Evolutionary conservation across 92 coral and sea anemone genomes (phyloP).

Genomic region (Siderastrea siderea): DNA sequence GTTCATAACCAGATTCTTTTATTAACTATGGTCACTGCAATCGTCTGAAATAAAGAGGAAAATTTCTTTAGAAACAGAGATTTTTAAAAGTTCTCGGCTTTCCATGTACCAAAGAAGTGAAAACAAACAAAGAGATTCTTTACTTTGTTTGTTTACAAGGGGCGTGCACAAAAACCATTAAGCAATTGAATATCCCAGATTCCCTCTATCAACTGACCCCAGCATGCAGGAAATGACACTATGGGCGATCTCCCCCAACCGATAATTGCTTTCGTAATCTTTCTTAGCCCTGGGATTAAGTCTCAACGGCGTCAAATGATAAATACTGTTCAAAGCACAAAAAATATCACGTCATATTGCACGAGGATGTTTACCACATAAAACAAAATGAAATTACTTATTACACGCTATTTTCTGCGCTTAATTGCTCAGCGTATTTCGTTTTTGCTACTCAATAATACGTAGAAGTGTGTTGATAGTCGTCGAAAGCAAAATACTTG

Average conservation of each 20-base stretch:
- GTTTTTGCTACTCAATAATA: constrained; percentile 25
- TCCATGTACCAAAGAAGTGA: not conserved
- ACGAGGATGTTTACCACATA: not conserved
- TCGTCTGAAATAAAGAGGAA: too few relatives aligned
- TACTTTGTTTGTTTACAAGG: constrained; percentile 24
- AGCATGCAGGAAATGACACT: constrained; percentile 45
- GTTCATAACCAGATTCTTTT: too few relatives aligned
- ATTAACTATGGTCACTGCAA: too few relatives aligned
- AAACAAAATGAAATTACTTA: not conserved
- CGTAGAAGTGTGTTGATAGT: constrained; percentile 40
- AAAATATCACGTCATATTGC: constrained; percentile 20
- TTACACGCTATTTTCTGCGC: constrained; percentile 3
- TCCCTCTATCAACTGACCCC: constrained; percentile 28
- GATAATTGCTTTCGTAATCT: constrained; percentile 44
- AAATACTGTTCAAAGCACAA: not conserved
- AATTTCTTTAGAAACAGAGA: too few relatives aligned
- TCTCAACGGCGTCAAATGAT: constrained; percentile 19
- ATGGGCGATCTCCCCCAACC: constrained; percentile 24
- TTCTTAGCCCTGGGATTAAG: constrained; percentile 22
- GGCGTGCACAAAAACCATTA: constrained; percentile 55
- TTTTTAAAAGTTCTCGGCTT: not conserved
- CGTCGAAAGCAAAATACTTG: constrained; percentile 43
- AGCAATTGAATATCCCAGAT: constrained; percentile 35
- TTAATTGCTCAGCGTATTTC: not conserved
- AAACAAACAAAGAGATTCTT: constrained; percentile 13